phyloP scores from a whole-genome alignment of 2,797 vertebrate species.

The Geotria australis region DNA sequence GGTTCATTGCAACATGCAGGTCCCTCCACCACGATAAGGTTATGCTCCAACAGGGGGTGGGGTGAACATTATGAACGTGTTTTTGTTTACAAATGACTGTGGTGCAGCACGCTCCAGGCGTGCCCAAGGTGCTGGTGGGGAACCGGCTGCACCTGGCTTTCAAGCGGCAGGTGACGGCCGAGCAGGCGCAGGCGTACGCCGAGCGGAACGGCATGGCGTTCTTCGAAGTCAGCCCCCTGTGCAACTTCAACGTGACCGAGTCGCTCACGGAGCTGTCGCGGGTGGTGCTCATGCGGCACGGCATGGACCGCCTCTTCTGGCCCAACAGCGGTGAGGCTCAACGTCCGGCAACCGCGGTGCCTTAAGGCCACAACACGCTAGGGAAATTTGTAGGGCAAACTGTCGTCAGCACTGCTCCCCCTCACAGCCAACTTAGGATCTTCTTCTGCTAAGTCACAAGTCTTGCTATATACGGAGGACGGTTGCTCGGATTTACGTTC shows the following conservation, averaged over 20 bases:
- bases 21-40: no score
- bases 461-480: no score
- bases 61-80: no score
- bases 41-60: no score
- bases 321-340: conserved; percentile 53
- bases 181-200: conserved; percentile 71
- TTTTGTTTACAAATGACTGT: no score
- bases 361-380: no score
- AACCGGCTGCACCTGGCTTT: conserved; percentile 84
- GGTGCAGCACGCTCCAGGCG: conserved; percentile 67
- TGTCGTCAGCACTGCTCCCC: neutral
- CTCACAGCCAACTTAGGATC: neutral
- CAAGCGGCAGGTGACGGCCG: conserved; percentile 78
- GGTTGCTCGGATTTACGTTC: neutral
- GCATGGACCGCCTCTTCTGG: conserved; percentile 98
- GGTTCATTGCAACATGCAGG: no score
- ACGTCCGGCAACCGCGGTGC: neutral
- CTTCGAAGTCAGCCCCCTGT: conserved; percentile 88
- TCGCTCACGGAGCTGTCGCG: conserved; percentile 90
- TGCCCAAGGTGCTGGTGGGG: conserved; percentile 78
- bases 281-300: conserved; percentile 87
- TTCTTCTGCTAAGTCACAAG: no score
- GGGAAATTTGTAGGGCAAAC: neutral
- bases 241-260: conserved; percentile 95
- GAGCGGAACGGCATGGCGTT: conserved; percentile 98